Evolutionary conservation across 2,888 invertebrate genomes (phyloP).

Genomic region (Xylocampa areola): DNA sequence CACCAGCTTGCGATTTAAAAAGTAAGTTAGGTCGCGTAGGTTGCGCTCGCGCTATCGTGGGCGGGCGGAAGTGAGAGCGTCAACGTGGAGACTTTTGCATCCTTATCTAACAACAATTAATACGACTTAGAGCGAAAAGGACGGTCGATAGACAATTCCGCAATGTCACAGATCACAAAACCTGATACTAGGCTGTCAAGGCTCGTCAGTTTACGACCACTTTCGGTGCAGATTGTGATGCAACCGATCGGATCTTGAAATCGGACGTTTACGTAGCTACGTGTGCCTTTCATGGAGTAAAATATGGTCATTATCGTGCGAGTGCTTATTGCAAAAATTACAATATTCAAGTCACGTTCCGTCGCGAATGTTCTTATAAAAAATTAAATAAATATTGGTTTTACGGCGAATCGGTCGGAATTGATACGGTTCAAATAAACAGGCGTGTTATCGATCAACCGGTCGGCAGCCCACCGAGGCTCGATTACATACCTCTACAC

Average conservation of each 20-base stretch:
- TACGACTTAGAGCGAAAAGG: constrained; percentile 68
- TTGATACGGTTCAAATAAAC: constrained; percentile 73
- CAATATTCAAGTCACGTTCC: constrained; percentile 77
- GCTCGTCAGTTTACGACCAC: constrained; percentile 85
- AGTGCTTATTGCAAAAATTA: constrained; percentile 71
- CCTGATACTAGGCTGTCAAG: constrained; percentile 75
- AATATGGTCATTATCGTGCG: constrained; percentile 73
- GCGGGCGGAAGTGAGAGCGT: constrained; percentile 89
- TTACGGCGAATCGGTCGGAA: constrained; percentile 64
- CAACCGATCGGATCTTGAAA: constrained; percentile 76
- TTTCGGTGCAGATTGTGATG: constrained; percentile 84
- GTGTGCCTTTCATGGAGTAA: constrained; percentile 75
- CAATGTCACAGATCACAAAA: constrained; percentile 84
- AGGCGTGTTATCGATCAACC: constrained; percentile 67
- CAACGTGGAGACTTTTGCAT: constrained; percentile 73
- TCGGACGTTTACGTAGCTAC: constrained; percentile 59
- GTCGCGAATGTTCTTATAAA: constrained; percentile 61
- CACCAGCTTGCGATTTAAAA: constrained; percentile 82
- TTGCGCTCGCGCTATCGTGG: constrained; percentile 78
- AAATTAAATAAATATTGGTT: constrained; percentile 72
- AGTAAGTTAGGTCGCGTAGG: constrained; percentile 83
- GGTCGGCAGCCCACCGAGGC: constrained; percentile 42
- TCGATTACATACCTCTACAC: constrained; percentile 48
- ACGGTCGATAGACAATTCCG: constrained; percentile 75
- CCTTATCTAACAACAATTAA: constrained; percentile 80